A percentile compares a stretch with the other conserved stretches of the same genome.
phyloP scores from a whole-genome alignment of 2,888 invertebrate species.

The Melanophora roralis region DNA sequence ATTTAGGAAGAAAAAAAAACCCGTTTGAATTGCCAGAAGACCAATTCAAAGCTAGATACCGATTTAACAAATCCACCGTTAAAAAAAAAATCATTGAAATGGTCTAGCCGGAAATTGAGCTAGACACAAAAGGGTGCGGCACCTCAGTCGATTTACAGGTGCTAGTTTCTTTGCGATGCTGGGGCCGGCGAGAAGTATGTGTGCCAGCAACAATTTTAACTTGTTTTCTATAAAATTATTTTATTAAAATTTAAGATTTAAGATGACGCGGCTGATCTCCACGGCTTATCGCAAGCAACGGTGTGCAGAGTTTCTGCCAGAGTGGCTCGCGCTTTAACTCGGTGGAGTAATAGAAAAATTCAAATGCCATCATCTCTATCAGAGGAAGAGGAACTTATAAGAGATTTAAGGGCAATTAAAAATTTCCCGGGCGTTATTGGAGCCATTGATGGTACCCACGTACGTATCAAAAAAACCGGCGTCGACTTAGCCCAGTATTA shows the following conservation, averaged over 20 bases:
- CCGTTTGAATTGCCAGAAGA: too few species aligned
- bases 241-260: not conserved
- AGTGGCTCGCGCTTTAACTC: not conserved
- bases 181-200: not conserved
- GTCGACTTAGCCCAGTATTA: not conserved
- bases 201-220: not conserved
- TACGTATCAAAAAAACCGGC: not conserved
- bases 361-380: not conserved
- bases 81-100: too few species aligned
- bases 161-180: not conserved
- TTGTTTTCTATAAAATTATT: not conserved
- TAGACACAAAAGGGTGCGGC: too few species aligned
- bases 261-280: too few species aligned
- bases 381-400: not conserved
- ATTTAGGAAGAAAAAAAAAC: too few species aligned
- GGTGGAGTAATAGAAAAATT: not conserved
- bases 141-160: too few species aligned
- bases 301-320: slow-evolving; percentile 10
- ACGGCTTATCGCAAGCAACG: not conserved
- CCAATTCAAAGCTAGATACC: too few species aligned
- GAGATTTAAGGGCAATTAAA: not conserved
- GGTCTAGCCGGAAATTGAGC: too few species aligned
- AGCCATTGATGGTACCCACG: not conserved
- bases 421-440: slow-evolving; percentile 11
- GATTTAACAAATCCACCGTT: too few species aligned